Conservation (phyloP, 1,140 invertebrate species). For the Apis dorsata region DNA sequence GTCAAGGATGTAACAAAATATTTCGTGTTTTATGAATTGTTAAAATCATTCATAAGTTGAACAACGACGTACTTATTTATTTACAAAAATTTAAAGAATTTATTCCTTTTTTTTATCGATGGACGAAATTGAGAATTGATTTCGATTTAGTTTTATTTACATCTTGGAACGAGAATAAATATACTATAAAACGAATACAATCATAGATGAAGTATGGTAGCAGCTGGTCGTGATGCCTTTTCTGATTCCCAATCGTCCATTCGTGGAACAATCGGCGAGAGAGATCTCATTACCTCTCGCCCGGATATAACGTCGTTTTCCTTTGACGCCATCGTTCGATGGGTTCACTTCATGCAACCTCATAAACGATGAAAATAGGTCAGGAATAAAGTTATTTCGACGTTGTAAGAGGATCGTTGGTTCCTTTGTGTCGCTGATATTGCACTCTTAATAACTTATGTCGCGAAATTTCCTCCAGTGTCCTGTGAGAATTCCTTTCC, state of each 20-base stretch:
- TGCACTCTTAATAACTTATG: conserved; percentile 30
- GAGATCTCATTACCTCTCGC: conserved; percentile 51
- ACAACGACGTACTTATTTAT: no score
- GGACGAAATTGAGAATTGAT: not conserved
- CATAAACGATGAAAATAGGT: conserved; percentile 55
- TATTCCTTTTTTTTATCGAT: no score
- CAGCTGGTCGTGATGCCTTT: not conserved
- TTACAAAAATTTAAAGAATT: not conserved
- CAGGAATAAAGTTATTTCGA: conserved; percentile 53
- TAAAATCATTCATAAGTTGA: not conserved
- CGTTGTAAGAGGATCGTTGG: conserved; percentile 25
- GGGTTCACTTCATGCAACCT: conserved; percentile 49
- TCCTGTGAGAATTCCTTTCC: not conserved
- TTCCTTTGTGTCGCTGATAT: conserved; percentile 33
- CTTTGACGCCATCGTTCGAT: conserved; percentile 62
- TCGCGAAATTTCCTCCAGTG: conserved; percentile 21
- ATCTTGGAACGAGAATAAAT: not conserved
- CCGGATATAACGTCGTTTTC: conserved; percentile 56
- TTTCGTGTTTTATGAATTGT: not conserved
- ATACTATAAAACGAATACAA: not conserved
- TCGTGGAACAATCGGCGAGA: conserved; percentile 44
- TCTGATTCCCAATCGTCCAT: conserved; percentile 11
- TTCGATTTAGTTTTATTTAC: not conserved
- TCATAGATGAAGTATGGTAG: conserved; percentile 18
- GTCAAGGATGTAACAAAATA: conserved; percentile 5